Conservation (phyloP, 2,113 vertebrate species). For the Lagopus muta region DNA sequence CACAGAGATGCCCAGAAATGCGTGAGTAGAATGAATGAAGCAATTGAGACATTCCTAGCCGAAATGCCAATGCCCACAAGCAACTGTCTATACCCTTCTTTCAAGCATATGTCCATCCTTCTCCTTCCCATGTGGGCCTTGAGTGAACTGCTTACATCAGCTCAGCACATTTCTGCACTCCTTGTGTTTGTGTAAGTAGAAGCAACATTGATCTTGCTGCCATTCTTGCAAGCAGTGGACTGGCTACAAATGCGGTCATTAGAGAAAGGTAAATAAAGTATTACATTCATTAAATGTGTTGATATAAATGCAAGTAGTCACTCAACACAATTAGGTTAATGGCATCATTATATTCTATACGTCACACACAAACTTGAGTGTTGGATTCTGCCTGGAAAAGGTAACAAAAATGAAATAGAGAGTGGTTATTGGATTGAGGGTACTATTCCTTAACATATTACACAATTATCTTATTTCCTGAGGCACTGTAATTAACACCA, state of each 20-base stretch:
- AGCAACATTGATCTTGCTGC: background rate
- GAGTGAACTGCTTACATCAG: background rate
- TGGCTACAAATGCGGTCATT: background rate
- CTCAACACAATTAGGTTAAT: background rate
- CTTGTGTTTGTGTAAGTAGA: background rate
- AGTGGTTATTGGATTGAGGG: background rate
- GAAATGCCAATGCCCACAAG: background rate
- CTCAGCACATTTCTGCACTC: background rate
- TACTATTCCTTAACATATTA: background rate
- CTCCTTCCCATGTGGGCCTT: background rate
- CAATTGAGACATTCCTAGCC: background rate
- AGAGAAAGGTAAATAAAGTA: constrained; percentile 24
- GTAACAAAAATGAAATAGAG: constrained; percentile 18
- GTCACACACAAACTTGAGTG: background rate
- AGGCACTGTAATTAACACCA: background rate
- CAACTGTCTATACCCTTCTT: background rate
- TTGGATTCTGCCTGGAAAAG: background rate
- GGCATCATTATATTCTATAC: background rate
- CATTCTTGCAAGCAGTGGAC: background rate
- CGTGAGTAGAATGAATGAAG: background rate
- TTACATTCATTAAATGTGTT: background rate
- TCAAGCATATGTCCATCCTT: background rate
- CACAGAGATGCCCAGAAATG: background rate
- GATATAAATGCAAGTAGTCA: background rate
- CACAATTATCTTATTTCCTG: background rate